These are phyloP conservation scores for Dasyurus viverrinus DNA, from an alignment of 2,113 vertebrate species.

Conservation along the genomic window DNA sequence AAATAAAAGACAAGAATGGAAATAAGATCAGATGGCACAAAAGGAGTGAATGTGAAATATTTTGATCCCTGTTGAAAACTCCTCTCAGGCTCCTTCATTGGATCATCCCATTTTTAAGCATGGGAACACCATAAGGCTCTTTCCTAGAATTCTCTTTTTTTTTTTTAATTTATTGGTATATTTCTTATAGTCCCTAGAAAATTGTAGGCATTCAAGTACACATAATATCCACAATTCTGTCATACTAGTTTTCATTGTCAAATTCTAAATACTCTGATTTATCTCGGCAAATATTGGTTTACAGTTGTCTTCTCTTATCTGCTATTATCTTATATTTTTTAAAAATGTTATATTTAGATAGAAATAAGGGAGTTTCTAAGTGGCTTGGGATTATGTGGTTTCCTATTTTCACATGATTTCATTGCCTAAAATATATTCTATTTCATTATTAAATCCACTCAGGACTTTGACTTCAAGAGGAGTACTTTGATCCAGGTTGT, in stretches of 20 bases:
- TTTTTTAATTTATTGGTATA: background rate
- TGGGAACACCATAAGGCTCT: background rate
- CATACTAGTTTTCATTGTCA: background rate
- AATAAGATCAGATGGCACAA: background rate
- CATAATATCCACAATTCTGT: background rate
- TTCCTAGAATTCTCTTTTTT: background rate
- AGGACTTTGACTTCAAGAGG: background rate
- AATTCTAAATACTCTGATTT: background rate
- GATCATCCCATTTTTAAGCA: background rate
- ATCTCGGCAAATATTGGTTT: background rate
- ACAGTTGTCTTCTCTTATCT: background rate
- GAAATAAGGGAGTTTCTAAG: background rate
- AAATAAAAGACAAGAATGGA: background rate
- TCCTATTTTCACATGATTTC: background rate
- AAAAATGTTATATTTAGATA: background rate
- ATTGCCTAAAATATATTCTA: background rate
- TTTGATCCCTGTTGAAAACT: background rate
- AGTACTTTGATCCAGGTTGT: background rate
- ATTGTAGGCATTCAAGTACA: background rate
- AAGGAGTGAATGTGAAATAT: background rate
- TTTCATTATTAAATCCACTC: background rate
- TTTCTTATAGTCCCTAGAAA: background rate
- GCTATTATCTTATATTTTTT: background rate
- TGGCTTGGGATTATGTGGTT: background rate
- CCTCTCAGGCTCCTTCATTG: background rate